phyloP scores from a whole-genome alignment of 37 sponge, comb jelly and placozoan genomes.

The Cliona cf. orientalis region DNA sequence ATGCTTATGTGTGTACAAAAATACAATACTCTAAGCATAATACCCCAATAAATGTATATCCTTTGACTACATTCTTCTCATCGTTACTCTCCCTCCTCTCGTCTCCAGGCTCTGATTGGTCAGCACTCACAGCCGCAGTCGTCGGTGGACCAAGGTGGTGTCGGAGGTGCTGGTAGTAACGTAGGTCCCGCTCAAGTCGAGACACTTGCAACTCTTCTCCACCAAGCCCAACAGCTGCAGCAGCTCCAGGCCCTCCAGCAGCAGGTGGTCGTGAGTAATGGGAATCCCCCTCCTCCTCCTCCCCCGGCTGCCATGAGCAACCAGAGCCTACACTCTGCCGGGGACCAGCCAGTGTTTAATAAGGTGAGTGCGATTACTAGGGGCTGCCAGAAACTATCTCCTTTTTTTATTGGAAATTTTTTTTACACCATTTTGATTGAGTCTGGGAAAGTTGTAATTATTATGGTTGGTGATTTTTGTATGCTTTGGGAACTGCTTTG shows the following conservation, averaged over 20 bases:
- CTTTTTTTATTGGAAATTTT: no score
- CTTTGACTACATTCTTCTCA: no score
- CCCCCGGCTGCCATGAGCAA: background rate
- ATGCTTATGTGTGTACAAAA: no score
- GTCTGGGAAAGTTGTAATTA: no score
- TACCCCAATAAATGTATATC: no score
- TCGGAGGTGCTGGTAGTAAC: no score
- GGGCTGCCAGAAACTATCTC: no score
- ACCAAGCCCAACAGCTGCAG: slow-evolving; percentile 56
- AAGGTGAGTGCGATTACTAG: slow-evolving; percentile 22
- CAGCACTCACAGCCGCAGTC: background rate
- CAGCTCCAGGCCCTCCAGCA: slow-evolving; percentile 27
- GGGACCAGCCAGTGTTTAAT: slow-evolving; percentile 18
- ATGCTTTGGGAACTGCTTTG: no score
- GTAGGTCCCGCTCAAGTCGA: slow-evolving; percentile 1
- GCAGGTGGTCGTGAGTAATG: background rate
- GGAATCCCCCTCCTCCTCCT: no score
- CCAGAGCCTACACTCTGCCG: background rate
- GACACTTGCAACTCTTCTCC: slow-evolving; percentile 15
- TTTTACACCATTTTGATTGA: no score
- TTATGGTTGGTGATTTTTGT: no score
- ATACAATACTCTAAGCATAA: no score
- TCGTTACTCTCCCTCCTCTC: background rate
- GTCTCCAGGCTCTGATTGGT: background rate
- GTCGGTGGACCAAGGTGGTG: background rate